Evolutionary conservation across 2,888 invertebrate genomes (phyloP), one percentile per base, ranked within the genome.

Genomic region (Corbicula japonica): DNA sequence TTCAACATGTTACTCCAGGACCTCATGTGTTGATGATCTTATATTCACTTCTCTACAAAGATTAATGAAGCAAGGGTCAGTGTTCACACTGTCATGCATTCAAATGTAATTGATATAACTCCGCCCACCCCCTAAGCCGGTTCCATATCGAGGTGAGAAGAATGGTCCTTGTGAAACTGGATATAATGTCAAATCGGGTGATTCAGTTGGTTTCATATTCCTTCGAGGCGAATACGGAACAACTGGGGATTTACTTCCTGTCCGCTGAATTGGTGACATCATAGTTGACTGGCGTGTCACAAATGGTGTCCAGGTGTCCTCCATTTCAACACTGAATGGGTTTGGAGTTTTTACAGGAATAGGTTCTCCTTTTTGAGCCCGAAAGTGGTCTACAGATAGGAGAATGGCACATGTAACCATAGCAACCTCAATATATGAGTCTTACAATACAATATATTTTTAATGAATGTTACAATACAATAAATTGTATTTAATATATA

Each of bases 311-410:
- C 75, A 83, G 18, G 83, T 76, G 30, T 76, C 78, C 65, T 83
- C 83, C 35, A 77, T 68, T 65, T 72, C 65, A 18, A 26, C 52
- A 61, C 30, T 63, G 63, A 83, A 83, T n/a, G 83, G 83, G 52
- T 83, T 83, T 46, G 80, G 76, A 48, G 77, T 80, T 83, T 78
- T 62, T 69, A 80, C 73, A 48, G 77, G 72, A 28, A 83, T 83
- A n/a, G 83, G 76, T 54, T 75, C 83, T 21, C 83, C 83, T 76
- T 83, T 83, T 48, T 73, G 80, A 30, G 79, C 83, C 46, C 83
- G 80, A 70, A 83, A 83, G 83, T 83, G 75, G 38, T 83, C 83
- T 83, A 83, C 62, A 66, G 68, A 77, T 74, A 54, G 70, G 58
- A 80, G 52, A 80, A n/a, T n/a, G n/a, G n/a, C n/a, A n/a, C n/a